Evolutionary conservation across 2,888 invertebrate species (phyloP).

Genomic region (Trissolcus brochymenae): DNA sequence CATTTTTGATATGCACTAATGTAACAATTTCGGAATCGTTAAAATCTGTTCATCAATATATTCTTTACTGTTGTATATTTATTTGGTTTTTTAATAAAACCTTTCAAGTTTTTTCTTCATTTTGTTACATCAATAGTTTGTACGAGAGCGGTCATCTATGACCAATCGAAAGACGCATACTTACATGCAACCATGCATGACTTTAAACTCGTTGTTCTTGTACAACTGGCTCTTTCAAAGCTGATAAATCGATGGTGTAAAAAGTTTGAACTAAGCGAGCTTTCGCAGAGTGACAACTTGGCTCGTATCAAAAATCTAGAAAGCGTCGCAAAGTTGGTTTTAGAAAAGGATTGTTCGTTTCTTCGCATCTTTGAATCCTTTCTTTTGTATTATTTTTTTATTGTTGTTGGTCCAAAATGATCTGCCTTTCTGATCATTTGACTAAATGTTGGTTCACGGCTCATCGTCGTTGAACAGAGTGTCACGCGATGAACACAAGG

Average conservation of each 20-base stretch:
- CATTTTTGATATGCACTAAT: too few relatives aligned
- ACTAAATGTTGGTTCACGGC: background rate
- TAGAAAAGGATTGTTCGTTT: background rate
- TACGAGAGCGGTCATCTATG: background rate
- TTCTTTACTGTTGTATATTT: too few relatives aligned
- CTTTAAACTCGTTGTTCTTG: too few relatives aligned
- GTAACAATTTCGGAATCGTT: too few relatives aligned
- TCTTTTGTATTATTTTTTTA: background rate
- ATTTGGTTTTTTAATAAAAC: too few relatives aligned
- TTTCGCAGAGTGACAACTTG: conserved; percentile 36
- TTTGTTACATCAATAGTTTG: background rate
- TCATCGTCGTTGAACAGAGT: conserved; percentile 2
- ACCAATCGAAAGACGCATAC: background rate
- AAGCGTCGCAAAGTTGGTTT: conserved; percentile 20
- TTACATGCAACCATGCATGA: too few relatives aligned
- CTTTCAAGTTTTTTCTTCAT: background rate
- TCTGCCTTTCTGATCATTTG: background rate
- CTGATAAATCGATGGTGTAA: background rate
- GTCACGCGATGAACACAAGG: conserved; percentile 10
- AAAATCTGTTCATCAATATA: too few relatives aligned
- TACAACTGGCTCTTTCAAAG: too few relatives aligned
- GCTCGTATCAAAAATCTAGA: conserved; percentile 24
- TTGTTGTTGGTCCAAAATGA: too few relatives aligned
- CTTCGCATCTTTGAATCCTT: conserved; percentile 10
- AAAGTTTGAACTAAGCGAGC: conserved; percentile 25